Percentiles rank a stretch among this genome's conserved stretches.
phyloP scores from a whole-genome alignment of 2,888 invertebrate species.

The Amphipyra berbera region DNA sequence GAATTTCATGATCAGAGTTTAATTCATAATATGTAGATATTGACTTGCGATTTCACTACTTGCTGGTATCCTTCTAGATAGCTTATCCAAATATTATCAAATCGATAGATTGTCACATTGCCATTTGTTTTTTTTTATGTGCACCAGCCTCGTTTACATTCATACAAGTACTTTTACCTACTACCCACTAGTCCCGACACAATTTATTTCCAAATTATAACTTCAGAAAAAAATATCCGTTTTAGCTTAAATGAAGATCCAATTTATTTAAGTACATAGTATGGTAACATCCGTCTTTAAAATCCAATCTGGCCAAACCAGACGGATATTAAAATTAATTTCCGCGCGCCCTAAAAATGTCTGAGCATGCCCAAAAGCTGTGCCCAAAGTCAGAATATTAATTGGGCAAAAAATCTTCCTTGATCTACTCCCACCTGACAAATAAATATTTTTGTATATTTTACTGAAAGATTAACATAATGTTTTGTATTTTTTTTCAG shows the following conservation, averaged over 20 bases:
- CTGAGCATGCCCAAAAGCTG: constrained; percentile 44
- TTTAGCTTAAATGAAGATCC: constrained; percentile 26
- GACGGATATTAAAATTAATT: constrained; percentile 68
- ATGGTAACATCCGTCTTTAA: constrained; percentile 31
- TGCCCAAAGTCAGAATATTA: constrained; percentile 48
- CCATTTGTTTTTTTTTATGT: no score
- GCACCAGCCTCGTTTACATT: no score
- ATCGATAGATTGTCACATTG: no score
- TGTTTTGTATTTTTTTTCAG: constrained; percentile 45
- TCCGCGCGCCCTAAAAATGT: constrained; percentile 55
- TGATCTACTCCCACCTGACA: constrained; percentile 39
- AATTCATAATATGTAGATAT: no score
- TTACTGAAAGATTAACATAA: constrained; percentile 42
- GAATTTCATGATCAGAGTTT: no score
- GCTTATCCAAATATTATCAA: no score
- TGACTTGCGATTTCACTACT: no score
- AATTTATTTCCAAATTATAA: background rate
- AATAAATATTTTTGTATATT: constrained; percentile 43
- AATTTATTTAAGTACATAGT: constrained; percentile 33
- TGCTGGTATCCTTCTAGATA: no score
- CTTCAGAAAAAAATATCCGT: constrained; percentile 7
- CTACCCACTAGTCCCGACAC: no score
- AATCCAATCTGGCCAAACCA: constrained; percentile 51
- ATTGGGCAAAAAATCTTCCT: constrained; percentile 54
- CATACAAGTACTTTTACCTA: no score